Evolutionary conservation across 1,140 invertebrate species (phyloP).

Genomic region (Dysdera silvatica): DNA sequence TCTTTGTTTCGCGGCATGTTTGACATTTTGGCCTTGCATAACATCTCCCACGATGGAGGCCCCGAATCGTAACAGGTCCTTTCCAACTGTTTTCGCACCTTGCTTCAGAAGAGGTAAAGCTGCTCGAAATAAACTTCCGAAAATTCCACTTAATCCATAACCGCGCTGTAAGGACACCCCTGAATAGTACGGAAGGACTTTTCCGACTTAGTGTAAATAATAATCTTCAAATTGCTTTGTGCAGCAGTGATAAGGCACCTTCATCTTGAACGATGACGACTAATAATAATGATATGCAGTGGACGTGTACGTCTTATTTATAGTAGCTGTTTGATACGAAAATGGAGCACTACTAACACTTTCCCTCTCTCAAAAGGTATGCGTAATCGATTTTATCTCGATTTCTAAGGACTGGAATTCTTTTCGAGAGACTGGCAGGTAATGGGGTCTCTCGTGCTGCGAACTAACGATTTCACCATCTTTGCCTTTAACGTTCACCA

Average conservation of each 20-base stretch:
- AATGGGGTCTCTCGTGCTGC: background rate
- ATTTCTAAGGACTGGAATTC: conserved; percentile 8
- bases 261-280: background rate
- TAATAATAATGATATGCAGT: too few relatives aligned
- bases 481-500: background rate
- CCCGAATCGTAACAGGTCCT: conserved; percentile 1
- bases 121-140: background rate
- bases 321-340: conserved; percentile 2
- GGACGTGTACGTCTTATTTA: background rate
- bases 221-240: conserved; percentile 2
- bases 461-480: background rate
- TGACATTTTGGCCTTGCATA: background rate
- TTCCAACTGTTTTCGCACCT: conserved; percentile 4
- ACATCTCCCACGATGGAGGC: background rate
- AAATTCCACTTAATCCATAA: background rate
- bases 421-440: background rate
- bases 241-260: background rate
- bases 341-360: background rate
- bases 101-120: background rate
- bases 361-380: conserved; percentile 8
- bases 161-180: background rate
- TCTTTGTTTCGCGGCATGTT: background rate
- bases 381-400: background rate
- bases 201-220: background rate
- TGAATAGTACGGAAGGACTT: background rate